These are phyloP conservation scores for Byasa hedistus DNA, from an alignment of 2,888 invertebrate genomes.

Conservation along the genomic window DNA sequence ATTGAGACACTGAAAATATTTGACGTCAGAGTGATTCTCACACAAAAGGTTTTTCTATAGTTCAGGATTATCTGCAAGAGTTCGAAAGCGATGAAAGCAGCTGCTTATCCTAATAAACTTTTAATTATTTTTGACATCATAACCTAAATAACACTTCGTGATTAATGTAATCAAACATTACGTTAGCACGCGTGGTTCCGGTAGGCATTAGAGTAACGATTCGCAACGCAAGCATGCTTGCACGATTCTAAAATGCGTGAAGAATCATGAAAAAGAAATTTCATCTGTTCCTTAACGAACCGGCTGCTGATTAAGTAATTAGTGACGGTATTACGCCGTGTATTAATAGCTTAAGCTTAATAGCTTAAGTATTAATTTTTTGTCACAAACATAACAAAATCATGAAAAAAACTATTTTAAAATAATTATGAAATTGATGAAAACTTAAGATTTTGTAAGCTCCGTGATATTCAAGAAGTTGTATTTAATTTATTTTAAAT, in stretches of 20 bases:
- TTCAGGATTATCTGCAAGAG: too few species aligned
- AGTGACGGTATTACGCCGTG: slow-evolving; percentile 31
- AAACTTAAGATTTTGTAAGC: too few species aligned
- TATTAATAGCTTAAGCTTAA: not conserved
- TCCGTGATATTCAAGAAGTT: too few species aligned
- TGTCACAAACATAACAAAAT: too few species aligned
- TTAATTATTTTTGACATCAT: not conserved
- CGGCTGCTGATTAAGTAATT: slow-evolving; percentile 39
- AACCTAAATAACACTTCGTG: slow-evolving; percentile 3
- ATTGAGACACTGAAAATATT: too few species aligned
- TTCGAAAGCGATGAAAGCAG: not conserved
- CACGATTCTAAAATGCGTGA: slow-evolving; percentile 31
- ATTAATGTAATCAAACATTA: slow-evolving; percentile 34
- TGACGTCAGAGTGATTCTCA: too few species aligned
- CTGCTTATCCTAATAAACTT: not conserved
- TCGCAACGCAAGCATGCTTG: slow-evolving; percentile 33
- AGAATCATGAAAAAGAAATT: slow-evolving; percentile 34
- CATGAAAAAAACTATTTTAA: too few species aligned
- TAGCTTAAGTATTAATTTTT: too few species aligned
- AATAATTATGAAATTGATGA: too few species aligned
- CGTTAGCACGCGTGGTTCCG: slow-evolving; percentile 32
- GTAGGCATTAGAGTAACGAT: slow-evolving; percentile 37
- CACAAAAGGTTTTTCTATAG: too few species aligned
- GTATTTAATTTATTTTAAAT: too few species aligned
- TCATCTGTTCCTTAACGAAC: slow-evolving; percentile 36